Evolutionary conservation across 1,140 invertebrate species (phyloP).

Genomic region (Drosophila burlai): DNA sequence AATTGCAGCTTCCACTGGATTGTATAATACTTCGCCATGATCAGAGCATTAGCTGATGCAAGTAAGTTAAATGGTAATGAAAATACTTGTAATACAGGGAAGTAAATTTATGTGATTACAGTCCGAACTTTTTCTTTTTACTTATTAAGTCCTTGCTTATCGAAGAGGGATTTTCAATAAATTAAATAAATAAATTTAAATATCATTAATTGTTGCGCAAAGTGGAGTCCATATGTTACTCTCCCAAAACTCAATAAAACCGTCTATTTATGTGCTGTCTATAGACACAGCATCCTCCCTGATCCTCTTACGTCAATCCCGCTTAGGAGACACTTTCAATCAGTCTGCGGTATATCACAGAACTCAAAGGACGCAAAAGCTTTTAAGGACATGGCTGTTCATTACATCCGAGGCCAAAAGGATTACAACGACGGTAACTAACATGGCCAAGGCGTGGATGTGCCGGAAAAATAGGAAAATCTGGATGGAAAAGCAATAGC

Average conservation of each 20-base stretch:
- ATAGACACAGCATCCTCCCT: neutral
- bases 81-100: too few relatives aligned
- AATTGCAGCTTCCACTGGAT: neutral
- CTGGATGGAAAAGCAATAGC: neutral
- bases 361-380: constrained; percentile 14
- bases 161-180: neutral
- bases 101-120: neutral
- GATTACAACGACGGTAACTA: constrained; percentile 19
- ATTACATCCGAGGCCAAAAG: constrained; percentile 29
- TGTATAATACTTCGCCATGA: neutral
- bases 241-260: neutral
- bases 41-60: neutral
- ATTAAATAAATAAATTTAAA: neutral
- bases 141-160: neutral
- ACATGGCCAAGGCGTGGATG: neutral
- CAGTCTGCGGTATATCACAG: constrained; percentile 20
- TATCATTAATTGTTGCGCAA: neutral
- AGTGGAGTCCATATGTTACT: neutral
- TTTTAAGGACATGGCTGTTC: constrained; percentile 27
- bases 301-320: neutral
- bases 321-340: constrained; percentile 7
- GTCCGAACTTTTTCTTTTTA: neutral
- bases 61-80: neutral
- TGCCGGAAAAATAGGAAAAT: neutral
- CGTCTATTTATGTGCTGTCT: neutral